phyloP scores from a whole-genome alignment of 2,113 vertebrate species.

The Haplotaxodon microlepis region DNA sequence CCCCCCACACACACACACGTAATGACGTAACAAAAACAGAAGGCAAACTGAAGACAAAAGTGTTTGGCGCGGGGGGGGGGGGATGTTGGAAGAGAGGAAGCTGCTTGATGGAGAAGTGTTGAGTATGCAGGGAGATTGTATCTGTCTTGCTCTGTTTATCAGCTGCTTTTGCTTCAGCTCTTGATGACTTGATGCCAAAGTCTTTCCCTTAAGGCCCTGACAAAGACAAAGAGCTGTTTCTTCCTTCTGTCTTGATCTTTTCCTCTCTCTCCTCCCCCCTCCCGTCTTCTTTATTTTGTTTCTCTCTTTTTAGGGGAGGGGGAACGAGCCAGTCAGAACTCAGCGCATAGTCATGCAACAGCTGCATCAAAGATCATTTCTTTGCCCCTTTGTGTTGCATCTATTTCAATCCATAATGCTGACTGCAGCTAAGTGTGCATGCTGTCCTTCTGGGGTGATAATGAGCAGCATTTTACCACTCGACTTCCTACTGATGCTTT shows the following conservation, averaged over 20 bases:
- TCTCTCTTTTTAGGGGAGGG: background rate
- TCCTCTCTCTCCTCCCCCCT: background rate
- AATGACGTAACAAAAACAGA: background rate
- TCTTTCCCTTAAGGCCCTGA: conserved; percentile 30
- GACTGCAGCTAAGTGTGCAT: conserved; percentile 4
- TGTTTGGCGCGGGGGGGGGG: background rate
- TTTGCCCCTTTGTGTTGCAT: conserved; percentile 10
- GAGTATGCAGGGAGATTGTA: conserved; percentile 45
- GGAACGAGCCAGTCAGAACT: background rate
- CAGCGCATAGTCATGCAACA: conserved; percentile 33
- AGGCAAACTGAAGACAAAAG: background rate
- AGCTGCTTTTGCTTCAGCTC: conserved; percentile 55
- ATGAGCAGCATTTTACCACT: conserved; percentile 24
- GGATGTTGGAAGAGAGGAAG: conserved; percentile 19
- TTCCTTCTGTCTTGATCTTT: conserved; percentile 25
- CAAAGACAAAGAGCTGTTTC: conserved; percentile 41
- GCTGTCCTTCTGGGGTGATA: conserved; percentile 17
- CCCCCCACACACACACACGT: background rate
- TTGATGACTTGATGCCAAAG: conserved; percentile 43
- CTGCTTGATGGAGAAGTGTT: conserved; percentile 54
- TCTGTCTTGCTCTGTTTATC: conserved; percentile 46
- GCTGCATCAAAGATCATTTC: conserved; percentile 26
- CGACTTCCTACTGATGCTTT: conserved; percentile 6
- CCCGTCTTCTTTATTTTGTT: background rate
- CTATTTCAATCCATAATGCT: background rate